Percentiles rank a stretch among this genome's conserved stretches.
Evolutionary conservation across 2,113 vertebrate species (phyloP).

Genomic region (Lepidiolamprologus cunningtoni): DNA sequence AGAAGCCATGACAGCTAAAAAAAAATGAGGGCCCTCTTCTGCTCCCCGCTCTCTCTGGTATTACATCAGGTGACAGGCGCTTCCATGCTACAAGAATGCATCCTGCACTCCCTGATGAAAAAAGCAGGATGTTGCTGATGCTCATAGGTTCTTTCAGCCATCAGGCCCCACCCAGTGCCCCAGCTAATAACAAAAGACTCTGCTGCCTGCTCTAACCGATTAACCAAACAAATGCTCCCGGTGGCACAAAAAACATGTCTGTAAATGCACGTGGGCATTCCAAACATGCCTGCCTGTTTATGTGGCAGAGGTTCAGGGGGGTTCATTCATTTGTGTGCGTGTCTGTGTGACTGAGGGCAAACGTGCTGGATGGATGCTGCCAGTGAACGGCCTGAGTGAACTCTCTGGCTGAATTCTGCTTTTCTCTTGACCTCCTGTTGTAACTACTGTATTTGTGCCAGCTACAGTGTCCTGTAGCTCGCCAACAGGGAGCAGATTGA

Average conservation of each 20-base stretch:
- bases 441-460: background rate
- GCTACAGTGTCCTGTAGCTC: background rate
- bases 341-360: constrained; percentile 26
- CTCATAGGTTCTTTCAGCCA: constrained; percentile 59
- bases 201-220: constrained; percentile 35
- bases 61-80: constrained; percentile 35
- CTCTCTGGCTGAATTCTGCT: background rate
- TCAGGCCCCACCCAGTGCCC: constrained; percentile 38
- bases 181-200: constrained; percentile 56
- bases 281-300: constrained; percentile 58
- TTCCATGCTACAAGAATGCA: constrained; percentile 38
- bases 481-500: background rate
- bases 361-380: background rate
- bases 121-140: constrained; percentile 63
- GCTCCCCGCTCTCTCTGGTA: background rate
- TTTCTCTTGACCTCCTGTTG: background rate
- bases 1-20: background rate
- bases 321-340: constrained; percentile 24
- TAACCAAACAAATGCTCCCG: constrained; percentile 60
- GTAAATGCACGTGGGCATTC: constrained; percentile 60
- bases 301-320: constrained; percentile 42
- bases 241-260: constrained; percentile 61
- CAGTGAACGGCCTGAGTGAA: constrained; percentile 14
- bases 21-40: background rate
- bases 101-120: constrained; percentile 36